phyloP scores from a whole-genome alignment of 2,113 vertebrate species.

The Ceyx margarethae region DNA sequence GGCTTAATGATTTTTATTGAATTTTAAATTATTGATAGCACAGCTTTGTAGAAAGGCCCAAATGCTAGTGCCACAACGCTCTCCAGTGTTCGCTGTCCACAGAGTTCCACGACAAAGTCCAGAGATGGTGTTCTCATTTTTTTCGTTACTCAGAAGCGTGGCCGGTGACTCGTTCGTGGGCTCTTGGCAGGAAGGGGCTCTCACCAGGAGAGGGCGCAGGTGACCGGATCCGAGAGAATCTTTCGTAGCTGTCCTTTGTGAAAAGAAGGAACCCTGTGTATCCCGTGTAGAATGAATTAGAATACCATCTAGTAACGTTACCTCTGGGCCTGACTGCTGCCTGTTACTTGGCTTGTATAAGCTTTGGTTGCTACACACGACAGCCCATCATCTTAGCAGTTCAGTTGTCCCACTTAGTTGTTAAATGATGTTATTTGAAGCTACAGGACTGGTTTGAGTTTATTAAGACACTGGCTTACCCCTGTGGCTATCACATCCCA shows the following conservation, averaged over 20 bases:
- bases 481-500: background rate
- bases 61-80: background rate
- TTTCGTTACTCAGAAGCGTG: too few species aligned
- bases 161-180: background rate
- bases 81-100: rapidly evolving
- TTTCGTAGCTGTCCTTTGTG: rapidly evolving
- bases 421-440: background rate
- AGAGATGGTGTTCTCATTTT: background rate
- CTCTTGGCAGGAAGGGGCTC: background rate
- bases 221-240: background rate
- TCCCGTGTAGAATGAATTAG: background rate
- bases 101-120: background rate
- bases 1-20: background rate
- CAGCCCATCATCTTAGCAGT: background rate
- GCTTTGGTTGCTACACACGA: background rate
- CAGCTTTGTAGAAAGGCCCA: background rate
- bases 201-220: background rate
- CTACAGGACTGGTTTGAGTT: background rate
- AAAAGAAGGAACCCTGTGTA: background rate
- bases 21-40: background rate
- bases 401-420: background rate
- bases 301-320: background rate
- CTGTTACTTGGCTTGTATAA: background rate
- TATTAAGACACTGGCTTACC: background rate
- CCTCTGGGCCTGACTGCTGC: background rate